Percentiles rank a stretch among this genome's conserved stretches.
These are phyloP conservation scores for Zaprionus bogoriensis DNA, from an alignment of 2,888 invertebrate species.

Conservation along the genomic window DNA sequence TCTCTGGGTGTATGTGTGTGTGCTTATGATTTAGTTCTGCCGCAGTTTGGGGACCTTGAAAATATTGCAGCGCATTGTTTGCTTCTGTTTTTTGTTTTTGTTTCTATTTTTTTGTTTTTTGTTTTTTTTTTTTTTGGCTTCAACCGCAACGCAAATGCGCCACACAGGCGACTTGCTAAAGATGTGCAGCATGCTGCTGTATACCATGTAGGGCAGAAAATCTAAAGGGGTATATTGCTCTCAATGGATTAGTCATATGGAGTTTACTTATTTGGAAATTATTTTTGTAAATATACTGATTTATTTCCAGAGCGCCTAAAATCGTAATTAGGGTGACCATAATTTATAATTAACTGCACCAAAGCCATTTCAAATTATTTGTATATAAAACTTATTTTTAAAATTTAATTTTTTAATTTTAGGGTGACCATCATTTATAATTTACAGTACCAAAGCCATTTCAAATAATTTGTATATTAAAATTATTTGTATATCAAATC, in stretches of 20 bases:
- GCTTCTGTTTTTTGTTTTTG: constrained; percentile 24
- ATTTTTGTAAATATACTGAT: too few species aligned
- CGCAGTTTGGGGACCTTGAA: constrained; percentile 69
- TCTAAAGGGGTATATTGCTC: neutral
- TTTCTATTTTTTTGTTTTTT: neutral
- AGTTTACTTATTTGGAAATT: too few species aligned
- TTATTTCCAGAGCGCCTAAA: too few species aligned
- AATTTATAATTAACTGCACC: too few species aligned
- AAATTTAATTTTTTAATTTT: neutral
- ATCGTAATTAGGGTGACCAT: too few species aligned
- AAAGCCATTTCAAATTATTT: neutral
- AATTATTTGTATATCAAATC: neutral
- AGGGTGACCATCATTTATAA: neutral
- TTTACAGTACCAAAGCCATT: too few species aligned
- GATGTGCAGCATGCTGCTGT: constrained; percentile 27
- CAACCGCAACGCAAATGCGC: constrained; percentile 55
- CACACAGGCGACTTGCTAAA: constrained; percentile 35
- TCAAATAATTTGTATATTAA: too few species aligned
- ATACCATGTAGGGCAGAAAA: constrained; percentile 8
- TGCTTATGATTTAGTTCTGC: constrained; percentile 63
- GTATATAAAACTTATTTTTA: too few species aligned
- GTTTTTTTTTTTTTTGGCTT: constrained; percentile 12
- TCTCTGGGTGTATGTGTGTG: constrained; percentile 8
- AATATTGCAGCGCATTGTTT: constrained; percentile 64
- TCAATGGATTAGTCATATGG: too few species aligned